phyloP scores from a whole-genome alignment of 2,797 vertebrate species.

The Carapus acus region DNA sequence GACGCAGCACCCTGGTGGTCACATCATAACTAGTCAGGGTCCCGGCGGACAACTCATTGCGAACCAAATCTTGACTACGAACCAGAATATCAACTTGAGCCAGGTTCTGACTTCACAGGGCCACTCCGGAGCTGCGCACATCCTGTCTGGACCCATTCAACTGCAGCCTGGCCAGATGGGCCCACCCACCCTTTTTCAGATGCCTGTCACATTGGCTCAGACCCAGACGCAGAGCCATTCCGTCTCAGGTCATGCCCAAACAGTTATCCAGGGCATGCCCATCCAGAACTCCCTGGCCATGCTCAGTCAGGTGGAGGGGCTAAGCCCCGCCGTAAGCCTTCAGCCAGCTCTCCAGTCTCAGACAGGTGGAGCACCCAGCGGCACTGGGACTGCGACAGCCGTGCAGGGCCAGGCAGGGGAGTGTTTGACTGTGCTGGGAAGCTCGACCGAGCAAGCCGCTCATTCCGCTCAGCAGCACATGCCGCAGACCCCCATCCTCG shows the following conservation, averaged over 20 bases:
- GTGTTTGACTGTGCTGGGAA: slow-evolving; percentile 68
- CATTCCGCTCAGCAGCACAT: slow-evolving; percentile 69
- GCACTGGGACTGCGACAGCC: slow-evolving; percentile 59
- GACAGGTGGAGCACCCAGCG: slow-evolving; percentile 63
- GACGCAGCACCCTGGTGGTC: slow-evolving; percentile 76
- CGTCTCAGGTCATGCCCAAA: slow-evolving; percentile 71
- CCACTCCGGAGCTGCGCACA: slow-evolving; percentile 84
- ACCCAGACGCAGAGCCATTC: slow-evolving; percentile 80
- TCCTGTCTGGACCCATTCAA: slow-evolving; percentile 86
- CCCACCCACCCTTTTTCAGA: slow-evolving; percentile 86
- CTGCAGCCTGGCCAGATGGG: slow-evolving; percentile 87
- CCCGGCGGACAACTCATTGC: slow-evolving; percentile 84
- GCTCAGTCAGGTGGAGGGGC: slow-evolving; percentile 81
- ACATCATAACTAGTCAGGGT: slow-evolving; percentile 85
- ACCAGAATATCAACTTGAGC: slow-evolving; percentile 89
- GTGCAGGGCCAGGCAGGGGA: slow-evolving; percentile 67
- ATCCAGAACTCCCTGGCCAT: slow-evolving; percentile 78
- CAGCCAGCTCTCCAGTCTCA: slow-evolving; percentile 74
- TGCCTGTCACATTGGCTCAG: slow-evolving; percentile 85
- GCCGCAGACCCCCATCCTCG: slow-evolving; percentile 73
- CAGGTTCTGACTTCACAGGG: slow-evolving; percentile 85
- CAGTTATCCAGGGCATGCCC: slow-evolving; percentile 89
- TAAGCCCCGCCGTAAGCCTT: slow-evolving; percentile 80
- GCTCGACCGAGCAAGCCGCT: slow-evolving; percentile 71
- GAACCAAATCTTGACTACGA: slow-evolving; percentile 84